phyloP scores from a whole-genome alignment of 2,888 invertebrate genomes.

The Brenthis daphne region DNA sequence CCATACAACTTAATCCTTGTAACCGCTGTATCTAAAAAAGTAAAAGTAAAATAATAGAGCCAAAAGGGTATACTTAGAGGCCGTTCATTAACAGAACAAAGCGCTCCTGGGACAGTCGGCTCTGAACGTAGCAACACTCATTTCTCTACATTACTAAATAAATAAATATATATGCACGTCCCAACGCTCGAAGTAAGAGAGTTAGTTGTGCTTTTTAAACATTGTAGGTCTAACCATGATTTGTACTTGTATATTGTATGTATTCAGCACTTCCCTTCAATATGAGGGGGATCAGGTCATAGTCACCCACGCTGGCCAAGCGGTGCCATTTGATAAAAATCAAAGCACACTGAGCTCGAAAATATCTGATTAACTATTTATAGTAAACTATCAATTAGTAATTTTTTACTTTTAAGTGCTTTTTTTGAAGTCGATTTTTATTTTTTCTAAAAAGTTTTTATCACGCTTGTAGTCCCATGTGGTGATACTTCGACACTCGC shows the following conservation, averaged over 20 bases:
- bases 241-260: not conserved
- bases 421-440: too few species aligned
- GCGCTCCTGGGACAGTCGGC: slow-evolving; percentile 40
- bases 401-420: too few species aligned
- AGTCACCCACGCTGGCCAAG: too few species aligned
- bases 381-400: too few species aligned
- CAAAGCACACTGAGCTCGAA: too few species aligned
- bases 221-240: not conserved
- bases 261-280: too few species aligned
- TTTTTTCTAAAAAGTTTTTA: too few species aligned
- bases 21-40: slow-evolving; percentile 8
- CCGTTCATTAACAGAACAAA: slow-evolving; percentile 41
- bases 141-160: slow-evolving; percentile 57
- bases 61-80: slow-evolving; percentile 39
- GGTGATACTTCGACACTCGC: too few species aligned
- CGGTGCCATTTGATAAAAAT: too few species aligned
- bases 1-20: not conserved
- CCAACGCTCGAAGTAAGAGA: slow-evolving; percentile 13
- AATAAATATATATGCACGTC: slow-evolving; percentile 44
- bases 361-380: too few species aligned
- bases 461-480: too few species aligned
- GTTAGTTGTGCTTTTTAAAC: slow-evolving; percentile 9
- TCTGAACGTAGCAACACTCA: slow-evolving; percentile 47
- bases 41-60: slow-evolving; percentile 18
- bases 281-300: too few species aligned